Percentiles rank a stretch among this genome's conserved stretches.
Conservation (phyloP, 2,113 vertebrate species). For the cattle (Bos taurus) region DNA sequence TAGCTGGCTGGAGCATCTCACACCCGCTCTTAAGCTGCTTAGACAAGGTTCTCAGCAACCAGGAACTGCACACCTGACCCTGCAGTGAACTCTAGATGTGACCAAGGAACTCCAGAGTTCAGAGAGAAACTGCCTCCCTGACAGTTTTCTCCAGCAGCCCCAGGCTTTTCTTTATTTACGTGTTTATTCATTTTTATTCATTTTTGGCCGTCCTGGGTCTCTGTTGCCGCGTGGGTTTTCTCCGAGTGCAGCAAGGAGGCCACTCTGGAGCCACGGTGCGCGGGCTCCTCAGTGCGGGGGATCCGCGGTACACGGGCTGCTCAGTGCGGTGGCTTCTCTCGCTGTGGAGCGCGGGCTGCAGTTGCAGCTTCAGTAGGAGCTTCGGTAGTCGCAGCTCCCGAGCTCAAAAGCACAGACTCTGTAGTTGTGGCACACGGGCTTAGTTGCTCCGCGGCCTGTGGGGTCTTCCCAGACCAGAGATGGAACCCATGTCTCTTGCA, state of each 20-base stretch:
- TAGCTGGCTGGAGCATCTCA: not conserved
- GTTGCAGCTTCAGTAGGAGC: not conserved
- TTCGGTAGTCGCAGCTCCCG: not conserved
- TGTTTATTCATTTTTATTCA: not conserved
- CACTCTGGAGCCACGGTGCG: accelerated
- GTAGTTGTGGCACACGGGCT: not conserved
- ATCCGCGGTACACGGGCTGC: not conserved
- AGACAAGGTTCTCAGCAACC: not conserved
- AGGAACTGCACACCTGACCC: not conserved
- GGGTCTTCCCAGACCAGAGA: not conserved
- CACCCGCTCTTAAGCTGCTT: not conserved
- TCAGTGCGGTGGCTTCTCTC: not conserved
- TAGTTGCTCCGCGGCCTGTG: accelerated
- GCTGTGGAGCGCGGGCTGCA: accelerated
- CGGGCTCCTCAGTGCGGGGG: not conserved
- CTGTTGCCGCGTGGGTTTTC: accelerated
- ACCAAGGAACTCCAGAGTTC: not conserved
- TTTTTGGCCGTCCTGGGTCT: not conserved
- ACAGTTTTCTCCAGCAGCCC: not conserved
- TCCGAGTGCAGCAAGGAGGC: not conserved
- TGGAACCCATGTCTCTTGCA: not conserved
- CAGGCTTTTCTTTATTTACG: not conserved
- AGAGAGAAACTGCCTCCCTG: not conserved
- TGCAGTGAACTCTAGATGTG: not conserved
- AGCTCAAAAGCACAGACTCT: no score